phyloP scores from a whole-genome alignment of 2,888 invertebrate genomes.

The Acleris laterana region DNA sequence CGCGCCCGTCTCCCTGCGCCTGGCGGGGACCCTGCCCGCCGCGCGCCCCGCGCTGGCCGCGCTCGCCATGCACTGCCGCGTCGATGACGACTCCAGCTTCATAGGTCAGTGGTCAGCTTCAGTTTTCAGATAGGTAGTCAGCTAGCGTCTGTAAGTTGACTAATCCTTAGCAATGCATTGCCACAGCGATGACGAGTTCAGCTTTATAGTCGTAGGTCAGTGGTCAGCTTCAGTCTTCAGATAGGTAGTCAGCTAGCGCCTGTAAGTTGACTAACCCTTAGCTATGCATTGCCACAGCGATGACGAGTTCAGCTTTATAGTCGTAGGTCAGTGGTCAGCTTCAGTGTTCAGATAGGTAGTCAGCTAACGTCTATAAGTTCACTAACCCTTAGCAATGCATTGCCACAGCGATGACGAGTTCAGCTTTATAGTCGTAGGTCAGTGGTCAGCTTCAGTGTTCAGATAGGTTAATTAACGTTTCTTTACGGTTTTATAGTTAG shows the following conservation, averaged over 20 bases:
- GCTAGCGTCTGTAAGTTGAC: not conserved
- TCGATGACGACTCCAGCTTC: slow-evolving; percentile 86
- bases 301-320: slow-evolving; percentile 87
- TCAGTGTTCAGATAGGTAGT: slow-evolving; percentile 12
- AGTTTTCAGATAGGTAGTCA: slow-evolving; percentile 10
- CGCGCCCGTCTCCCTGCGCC: slow-evolving; percentile 83
- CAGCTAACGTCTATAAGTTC: not conserved
- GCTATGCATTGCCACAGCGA: slow-evolving; percentile 82
- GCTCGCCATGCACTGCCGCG: slow-evolving; percentile 81
- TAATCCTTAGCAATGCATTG: slow-evolving; percentile 70
- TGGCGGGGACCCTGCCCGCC: slow-evolving; percentile 85
- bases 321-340: slow-evolving; percentile 55
- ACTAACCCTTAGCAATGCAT: slow-evolving; percentile 68
- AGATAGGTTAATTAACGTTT: too few species aligned
- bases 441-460: slow-evolving; percentile 8
- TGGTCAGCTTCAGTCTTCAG: slow-evolving; percentile 10
- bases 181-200: slow-evolving; percentile 85
- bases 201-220: slow-evolving; percentile 81
- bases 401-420: slow-evolving; percentile 84
- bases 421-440: slow-evolving; percentile 84
- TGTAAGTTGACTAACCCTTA: not conserved
- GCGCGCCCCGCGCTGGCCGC: slow-evolving; percentile 83
- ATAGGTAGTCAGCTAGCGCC: not conserved
- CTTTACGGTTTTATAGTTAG: too few species aligned
- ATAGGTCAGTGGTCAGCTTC: slow-evolving; percentile 52